A percentile compares a stretch with the other conserved stretches of the same genome.
These are phyloP conservation scores for Hippocampus kuda DNA, from an alignment of 2,797 vertebrate genomes.

Conservation along the genomic window DNA sequence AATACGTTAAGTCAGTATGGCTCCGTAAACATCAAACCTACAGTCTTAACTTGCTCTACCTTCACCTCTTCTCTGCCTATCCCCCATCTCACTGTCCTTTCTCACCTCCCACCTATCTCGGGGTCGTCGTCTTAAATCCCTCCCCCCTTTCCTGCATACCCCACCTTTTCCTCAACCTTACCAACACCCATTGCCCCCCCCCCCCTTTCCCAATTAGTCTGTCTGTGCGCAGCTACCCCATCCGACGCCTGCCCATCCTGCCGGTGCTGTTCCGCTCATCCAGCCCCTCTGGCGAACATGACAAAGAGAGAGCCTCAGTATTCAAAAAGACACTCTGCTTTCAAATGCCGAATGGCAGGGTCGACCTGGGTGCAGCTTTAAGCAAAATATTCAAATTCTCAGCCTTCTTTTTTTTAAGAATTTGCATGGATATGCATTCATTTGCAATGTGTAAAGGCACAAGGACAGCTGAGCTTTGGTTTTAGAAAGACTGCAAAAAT, in stretches of 20 bases:
- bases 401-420: constrained; percentile 62
- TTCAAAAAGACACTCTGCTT: constrained; percentile 65
- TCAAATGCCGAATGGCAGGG: constrained; percentile 65
- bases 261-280: constrained; percentile 64
- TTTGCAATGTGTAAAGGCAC: constrained; percentile 64
- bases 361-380: constrained; percentile 67
- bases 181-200: constrained; percentile 51
- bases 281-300: constrained; percentile 67
- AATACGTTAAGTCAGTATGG: constrained; percentile 68
- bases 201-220: constrained; percentile 73
- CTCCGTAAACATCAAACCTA: constrained; percentile 75
- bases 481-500: constrained; percentile 39
- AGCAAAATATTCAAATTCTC: constrained; percentile 70
- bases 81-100: constrained; percentile 55
- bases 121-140: constrained; percentile 56
- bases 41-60: constrained; percentile 60
- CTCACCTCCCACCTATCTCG: constrained; percentile 58
- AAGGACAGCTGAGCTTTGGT: constrained; percentile 68
- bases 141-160: constrained; percentile 47
- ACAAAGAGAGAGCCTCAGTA: constrained; percentile 67
- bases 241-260: constrained; percentile 62
- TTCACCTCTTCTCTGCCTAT: constrained; percentile 57
- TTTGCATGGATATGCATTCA: constrained; percentile 72
- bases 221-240: constrained; percentile 60
- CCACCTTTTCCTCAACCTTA: constrained; percentile 57